Base-by-base conservation (phyloP, 2,888 invertebrate species). In the Achlya flavicornis region DNA sequence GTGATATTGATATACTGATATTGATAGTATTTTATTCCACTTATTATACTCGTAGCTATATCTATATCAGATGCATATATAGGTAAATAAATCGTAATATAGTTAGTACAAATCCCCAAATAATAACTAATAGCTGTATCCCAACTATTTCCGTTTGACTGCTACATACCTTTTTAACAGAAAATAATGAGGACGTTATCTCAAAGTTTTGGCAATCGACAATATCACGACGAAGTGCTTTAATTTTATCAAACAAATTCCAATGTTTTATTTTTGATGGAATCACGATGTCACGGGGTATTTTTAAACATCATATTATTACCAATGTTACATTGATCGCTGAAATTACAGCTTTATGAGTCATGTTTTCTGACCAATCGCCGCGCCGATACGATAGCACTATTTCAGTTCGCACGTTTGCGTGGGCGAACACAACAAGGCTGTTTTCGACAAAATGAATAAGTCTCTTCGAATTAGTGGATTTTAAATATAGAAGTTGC, bases 391-490 rank as follows among this genome's bases (percentile, higher is more conserved):
- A n/a, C 53, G 77, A 82, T 81, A 77, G 77, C 69, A 77, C 82
- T 87, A 89, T 90, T 91, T 91, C 81, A 75, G 86, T 69, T 70
- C 76, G 73, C 76, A 69, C 77, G 79, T 73, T 79, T 81, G 84
- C 88, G 93, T 93, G 87, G 93, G 92, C 81, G 87, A 80, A 75
- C 74, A 86, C 78, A 91, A 92, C 92, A 91, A 92, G 90, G 89
- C 88, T 89, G 82, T 74, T 88, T 88, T 88, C 82, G 82, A 86
- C 86, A 85, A 85, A 84, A 87, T 86, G 86, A 85, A 82, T 83
- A 76, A 77, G 75, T 77, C 77, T 79, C 75, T 79, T 83, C 78
- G 77, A 84, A 88, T 89, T 85, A 86, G 85, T 78, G 72, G 67
- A 77, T 75, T 75, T 83, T 83, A 88, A 81, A 88, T 84, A 83